Evolutionary conservation across 1,140 invertebrate species (phyloP).

Genomic region (Drosophila jambulina): DNA sequence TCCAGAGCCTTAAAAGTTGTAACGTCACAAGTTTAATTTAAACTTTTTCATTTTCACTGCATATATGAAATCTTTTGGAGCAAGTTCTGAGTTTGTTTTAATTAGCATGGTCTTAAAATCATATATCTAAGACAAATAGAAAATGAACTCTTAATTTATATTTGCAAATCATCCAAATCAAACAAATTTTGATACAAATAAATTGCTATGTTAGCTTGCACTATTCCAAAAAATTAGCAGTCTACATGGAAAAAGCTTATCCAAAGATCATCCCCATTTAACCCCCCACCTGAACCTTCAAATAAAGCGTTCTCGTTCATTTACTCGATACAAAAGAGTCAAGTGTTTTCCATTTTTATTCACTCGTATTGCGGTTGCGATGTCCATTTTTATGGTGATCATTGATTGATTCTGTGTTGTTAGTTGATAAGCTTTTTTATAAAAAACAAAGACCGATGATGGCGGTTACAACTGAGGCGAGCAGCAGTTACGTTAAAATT

Average conservation of each 20-base stretch:
- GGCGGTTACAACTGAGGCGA: slow-evolving; percentile 58
- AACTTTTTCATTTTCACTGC: background rate
- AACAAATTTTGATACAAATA: background rate
- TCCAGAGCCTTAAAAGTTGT: too few relatives aligned
- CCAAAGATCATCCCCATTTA: background rate
- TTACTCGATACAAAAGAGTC: slow-evolving; percentile 63
- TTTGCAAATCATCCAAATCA: background rate
- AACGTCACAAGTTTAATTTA: background rate
- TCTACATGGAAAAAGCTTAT: slow-evolving; percentile 14
- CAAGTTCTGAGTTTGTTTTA: background rate
- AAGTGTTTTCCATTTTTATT: slow-evolving; percentile 70
- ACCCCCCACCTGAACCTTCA: background rate
- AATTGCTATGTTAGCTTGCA: background rate
- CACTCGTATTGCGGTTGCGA: slow-evolving; percentile 60
- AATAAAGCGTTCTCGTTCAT: slow-evolving; percentile 38
- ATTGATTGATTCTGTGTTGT: slow-evolving; percentile 45
- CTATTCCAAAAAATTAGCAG: background rate
- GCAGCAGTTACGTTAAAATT: slow-evolving; percentile 57
- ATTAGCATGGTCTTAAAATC: slow-evolving; percentile 1
- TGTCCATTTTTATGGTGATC: slow-evolving; percentile 52
- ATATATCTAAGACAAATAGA: background rate
- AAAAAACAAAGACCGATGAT: slow-evolving; percentile 68
- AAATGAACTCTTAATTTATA: background rate
- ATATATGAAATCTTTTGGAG: background rate
- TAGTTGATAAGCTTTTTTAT: slow-evolving; percentile 59